Evolutionary conservation across 2,113 vertebrate species (phyloP).

Genomic region (Circaetus cinerascens): DNA sequence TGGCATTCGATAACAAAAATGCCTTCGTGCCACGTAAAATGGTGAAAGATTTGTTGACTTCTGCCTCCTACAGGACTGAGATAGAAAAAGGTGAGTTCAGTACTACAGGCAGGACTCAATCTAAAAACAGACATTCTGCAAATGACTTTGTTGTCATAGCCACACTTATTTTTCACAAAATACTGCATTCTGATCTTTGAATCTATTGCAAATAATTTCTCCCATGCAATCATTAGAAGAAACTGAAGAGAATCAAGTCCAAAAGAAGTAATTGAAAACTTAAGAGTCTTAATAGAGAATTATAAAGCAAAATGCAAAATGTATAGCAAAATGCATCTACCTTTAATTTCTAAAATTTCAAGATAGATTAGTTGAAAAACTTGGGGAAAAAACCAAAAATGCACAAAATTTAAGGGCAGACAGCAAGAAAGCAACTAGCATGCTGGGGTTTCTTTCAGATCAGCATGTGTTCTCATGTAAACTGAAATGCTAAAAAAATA

Average conservation of each 20-base stretch:
- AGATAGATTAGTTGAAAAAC: neutral
- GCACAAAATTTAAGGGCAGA: neutral
- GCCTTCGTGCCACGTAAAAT: neutral
- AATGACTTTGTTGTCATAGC: neutral
- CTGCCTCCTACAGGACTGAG: constrained; percentile 63
- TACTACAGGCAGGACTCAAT: neutral
- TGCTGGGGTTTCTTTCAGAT: neutral
- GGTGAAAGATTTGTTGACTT: constrained; percentile 45
- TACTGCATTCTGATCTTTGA: neutral
- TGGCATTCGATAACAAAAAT: constrained; percentile 15
- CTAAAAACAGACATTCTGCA: neutral
- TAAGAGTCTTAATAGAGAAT: neutral
- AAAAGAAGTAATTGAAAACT: neutral
- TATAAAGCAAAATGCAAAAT: neutral
- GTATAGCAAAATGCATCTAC: neutral
- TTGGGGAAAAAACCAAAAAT: neutral
- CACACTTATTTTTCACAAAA: neutral
- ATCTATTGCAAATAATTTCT: neutral
- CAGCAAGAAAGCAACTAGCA: neutral
- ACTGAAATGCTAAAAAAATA: neutral
- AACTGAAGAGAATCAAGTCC: neutral
- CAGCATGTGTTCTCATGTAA: neutral
- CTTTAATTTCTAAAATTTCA: neutral
- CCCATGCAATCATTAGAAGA: neutral
- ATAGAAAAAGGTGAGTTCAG: neutral